phyloP scores from a whole-genome alignment of 2,113 vertebrate species.

The Laticauda laticaudata region DNA sequence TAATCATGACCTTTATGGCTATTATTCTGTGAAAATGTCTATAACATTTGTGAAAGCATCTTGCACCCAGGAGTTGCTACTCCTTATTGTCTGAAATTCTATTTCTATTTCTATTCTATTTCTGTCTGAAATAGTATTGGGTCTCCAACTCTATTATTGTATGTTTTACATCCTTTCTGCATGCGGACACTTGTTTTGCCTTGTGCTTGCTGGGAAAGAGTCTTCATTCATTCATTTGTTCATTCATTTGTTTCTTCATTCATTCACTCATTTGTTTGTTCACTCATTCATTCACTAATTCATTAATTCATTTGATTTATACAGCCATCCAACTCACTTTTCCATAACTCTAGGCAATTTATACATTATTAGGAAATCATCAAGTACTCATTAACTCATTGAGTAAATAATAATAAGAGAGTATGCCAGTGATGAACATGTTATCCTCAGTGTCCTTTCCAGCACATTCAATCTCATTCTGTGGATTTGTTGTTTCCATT shows the following conservation, averaged over 20 bases:
- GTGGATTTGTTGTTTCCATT: background rate
- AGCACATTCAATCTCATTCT: background rate
- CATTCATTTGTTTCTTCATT: too few species aligned
- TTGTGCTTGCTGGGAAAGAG: background rate
- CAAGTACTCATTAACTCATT: background rate
- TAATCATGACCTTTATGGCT: background rate
- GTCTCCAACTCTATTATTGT: too few species aligned
- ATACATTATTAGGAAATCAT: background rate
- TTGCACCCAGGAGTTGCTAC: background rate
- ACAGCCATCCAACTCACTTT: background rate
- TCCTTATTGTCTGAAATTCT: too few species aligned
- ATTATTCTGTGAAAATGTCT: background rate
- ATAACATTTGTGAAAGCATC: background rate
- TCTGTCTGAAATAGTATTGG: too few species aligned
- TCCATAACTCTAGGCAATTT: background rate
- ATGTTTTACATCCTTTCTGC: background rate
- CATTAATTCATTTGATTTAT: background rate
- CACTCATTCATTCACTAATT: too few species aligned
- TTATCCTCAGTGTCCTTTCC: conserved; percentile 21
- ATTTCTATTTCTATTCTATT: too few species aligned
- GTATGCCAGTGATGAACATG: background rate
- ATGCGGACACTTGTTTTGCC: background rate
- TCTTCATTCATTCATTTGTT: background rate
- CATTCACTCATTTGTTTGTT: too few species aligned
- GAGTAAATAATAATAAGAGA: background rate